A percentile compares a stretch with the other conserved stretches of the same genome.
phyloP scores from a whole-genome alignment of 2,113 vertebrate species.

The Podarcis cretensis region DNA sequence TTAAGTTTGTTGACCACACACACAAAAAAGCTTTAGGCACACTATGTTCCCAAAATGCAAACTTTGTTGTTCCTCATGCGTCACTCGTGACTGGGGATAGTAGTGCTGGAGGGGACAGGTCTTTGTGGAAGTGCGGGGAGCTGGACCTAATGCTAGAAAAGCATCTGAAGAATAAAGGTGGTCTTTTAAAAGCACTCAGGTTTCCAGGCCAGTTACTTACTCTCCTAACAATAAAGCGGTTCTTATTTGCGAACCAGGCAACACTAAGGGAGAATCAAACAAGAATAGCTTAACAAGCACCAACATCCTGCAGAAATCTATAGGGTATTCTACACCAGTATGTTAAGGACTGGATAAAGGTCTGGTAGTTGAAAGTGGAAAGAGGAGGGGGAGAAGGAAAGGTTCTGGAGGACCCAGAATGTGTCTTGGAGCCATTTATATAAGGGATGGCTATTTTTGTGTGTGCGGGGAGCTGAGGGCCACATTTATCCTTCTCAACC shows the following conservation, averaged over 20 bases:
- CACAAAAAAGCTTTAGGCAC: slow-evolving; percentile 12
- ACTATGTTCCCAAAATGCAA: slow-evolving; percentile 3
- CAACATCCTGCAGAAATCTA: neutral
- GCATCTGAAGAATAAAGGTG: slow-evolving; percentile 5
- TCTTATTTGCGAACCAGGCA: neutral
- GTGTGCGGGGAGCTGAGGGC: no score
- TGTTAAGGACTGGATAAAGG: neutral
- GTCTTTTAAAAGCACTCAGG: slow-evolving; percentile 9
- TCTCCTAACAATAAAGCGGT: neutral
- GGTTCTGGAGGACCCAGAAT: neutral
- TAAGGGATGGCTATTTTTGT: neutral
- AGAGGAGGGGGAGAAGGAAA: neutral
- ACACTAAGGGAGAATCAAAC: neutral
- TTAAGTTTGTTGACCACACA: neutral
- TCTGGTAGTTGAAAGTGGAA: neutral
- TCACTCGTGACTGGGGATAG: neutral
- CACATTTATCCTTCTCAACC: no score
- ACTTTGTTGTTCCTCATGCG: neutral
- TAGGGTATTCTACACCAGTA: neutral
- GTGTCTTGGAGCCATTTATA: neutral
- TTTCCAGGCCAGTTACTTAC: slow-evolving; percentile 15
- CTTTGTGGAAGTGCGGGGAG: slow-evolving; percentile 51
- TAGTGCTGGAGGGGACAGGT: neutral
- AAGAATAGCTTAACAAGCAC: neutral
- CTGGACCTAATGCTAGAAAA: slow-evolving; percentile 38